Base-by-base conservation (phyloP, 1,140 invertebrate species). In the Danaus plexippus region DNA sequence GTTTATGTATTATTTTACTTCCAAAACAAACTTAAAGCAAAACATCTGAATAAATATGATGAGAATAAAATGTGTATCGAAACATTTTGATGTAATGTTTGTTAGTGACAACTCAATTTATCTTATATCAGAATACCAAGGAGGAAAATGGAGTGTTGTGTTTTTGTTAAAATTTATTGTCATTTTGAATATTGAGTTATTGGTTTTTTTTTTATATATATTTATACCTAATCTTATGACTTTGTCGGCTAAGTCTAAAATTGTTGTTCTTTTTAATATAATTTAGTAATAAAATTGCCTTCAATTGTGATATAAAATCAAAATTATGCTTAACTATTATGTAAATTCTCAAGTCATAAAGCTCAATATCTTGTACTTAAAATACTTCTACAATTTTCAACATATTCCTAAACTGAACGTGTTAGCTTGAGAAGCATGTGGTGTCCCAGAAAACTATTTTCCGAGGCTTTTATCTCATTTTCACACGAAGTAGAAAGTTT, bases 381-480 rank as follows among this genome's bases (percentile, higher is more conserved):
- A 32, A 32, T 32, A 32, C 22, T 32, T 50, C 47, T 50, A 57
- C 41, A 52, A 62, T 64, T 54, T 52, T 59, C 61, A 57, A 58
- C 54, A n/a, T 59, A 50, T 57, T 54, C 46, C 57, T 61, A 69
- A 75, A 76, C 67, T 65, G 70, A 68, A 72, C 58, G 69, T 67
- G 77, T 72, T 78, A 78, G 78, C 76, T 80, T 69, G 54, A 69
- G 69, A 64, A 77, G 59, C 79, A 85, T 87, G 74, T 82, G 81
- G 75, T 77, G 78, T 75, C 76, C 71, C 71, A 77, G 69, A 77
- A 77, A 87, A 87, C 81, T 85, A 85, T 84, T 80, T 77, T 75
- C 67, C 65, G 72, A 82, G 79, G 80, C 80, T 85, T 80, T 87
- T 82, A 85, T 81, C 80, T 74, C 76, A 77, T 82, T 83, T 79